Conservation (phyloP, 2,113 vertebrate genomes). For the Petrocephalus microphthalmus region DNA sequence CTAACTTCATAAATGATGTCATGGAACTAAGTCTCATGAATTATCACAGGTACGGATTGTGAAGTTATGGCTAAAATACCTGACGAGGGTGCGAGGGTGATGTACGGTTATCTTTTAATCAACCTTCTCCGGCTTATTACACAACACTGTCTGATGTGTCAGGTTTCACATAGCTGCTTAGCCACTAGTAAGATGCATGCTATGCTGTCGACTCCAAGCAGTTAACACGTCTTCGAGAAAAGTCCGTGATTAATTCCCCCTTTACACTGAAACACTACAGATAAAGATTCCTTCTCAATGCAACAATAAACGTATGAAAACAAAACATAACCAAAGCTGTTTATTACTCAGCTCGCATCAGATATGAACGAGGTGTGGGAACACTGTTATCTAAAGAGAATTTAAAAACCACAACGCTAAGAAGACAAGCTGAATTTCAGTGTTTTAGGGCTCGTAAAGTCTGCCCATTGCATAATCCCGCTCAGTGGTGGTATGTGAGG, state of each 20-base stretch:
- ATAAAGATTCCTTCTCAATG: background rate
- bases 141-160: background rate
- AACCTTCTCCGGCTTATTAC: background rate
- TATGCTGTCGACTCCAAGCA: background rate
- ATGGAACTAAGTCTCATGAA: background rate
- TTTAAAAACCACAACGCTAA: background rate
- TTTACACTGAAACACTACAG: background rate
- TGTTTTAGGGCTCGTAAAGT: background rate
- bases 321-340: background rate
- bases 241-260: background rate
- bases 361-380: background rate
- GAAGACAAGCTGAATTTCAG: background rate
- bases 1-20: background rate
- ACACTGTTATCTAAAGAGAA: background rate
- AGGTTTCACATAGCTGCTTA: background rate
- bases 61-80: background rate
- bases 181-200: background rate
- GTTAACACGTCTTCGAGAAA: background rate
- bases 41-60: background rate
- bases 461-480: background rate
- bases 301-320: background rate
- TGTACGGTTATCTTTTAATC: background rate
- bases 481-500: background rate
- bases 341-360: background rate
- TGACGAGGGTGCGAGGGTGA: background rate